phyloP scores from a whole-genome alignment of 2,113 vertebrate genomes.

The Cryptotis parvus region DNA sequence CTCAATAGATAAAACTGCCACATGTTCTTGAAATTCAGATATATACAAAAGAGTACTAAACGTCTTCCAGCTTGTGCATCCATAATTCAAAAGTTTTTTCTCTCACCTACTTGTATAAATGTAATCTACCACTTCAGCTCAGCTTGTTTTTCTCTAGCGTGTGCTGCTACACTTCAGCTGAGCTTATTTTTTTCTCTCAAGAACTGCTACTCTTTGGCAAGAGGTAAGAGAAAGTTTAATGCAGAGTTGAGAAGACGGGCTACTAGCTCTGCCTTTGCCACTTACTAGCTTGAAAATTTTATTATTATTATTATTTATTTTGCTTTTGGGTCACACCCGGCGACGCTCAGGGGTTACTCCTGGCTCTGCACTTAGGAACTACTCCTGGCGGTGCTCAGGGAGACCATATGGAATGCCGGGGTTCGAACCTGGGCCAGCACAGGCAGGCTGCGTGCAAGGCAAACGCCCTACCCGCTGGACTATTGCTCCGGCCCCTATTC shows the following conservation, averaged over 20 bases:
- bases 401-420: too few species aligned
- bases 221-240: background rate
- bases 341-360: too few species aligned
- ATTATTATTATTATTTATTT: constrained; percentile 43
- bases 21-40: constrained; percentile 55
- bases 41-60: constrained; percentile 15
- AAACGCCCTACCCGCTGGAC: too few species aligned
- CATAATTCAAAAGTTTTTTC: constrained; percentile 7
- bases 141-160: constrained; percentile 22
- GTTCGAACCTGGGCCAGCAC: too few species aligned
- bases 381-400: too few species aligned
- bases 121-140: constrained; percentile 12
- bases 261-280: background rate
- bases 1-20: constrained; percentile 54
- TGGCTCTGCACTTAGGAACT: too few species aligned
- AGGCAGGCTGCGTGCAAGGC: too few species aligned
- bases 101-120: constrained; percentile 51
- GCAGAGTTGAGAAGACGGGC: background rate
- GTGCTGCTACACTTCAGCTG: background rate
- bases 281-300: background rate
- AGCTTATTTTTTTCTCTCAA: constrained; percentile 26
- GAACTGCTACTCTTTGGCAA: background rate
- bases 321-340: too few species aligned
- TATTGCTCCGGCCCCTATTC: background rate
- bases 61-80: background rate